These are phyloP conservation scores for Reticulitermes speratus DNA, from an alignment of 1,140 invertebrate genomes.

Conservation along the genomic window DNA sequence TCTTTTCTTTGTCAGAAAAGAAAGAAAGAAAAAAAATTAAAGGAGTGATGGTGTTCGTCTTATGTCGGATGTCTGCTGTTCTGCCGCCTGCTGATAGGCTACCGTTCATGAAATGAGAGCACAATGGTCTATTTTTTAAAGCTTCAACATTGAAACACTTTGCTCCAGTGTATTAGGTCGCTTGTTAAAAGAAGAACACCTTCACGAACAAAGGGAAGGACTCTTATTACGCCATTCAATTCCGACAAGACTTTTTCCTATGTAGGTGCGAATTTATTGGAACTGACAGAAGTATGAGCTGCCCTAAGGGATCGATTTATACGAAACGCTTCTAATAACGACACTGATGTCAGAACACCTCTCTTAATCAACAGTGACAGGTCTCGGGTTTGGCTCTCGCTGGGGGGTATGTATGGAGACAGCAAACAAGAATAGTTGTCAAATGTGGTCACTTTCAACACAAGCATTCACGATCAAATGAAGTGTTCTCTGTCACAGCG, in stretches of 20 bases:
- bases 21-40: neutral
- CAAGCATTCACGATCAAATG: too few species aligned
- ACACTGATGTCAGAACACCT: too few species aligned
- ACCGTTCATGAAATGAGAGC: neutral
- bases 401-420: neutral
- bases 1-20: neutral
- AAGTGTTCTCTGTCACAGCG: too few species aligned
- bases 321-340: neutral
- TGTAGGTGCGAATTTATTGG: neutral
- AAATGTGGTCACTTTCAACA: too few species aligned
- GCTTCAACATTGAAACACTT: constrained; percentile 12
- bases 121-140: constrained; percentile 3
- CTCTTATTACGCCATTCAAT: neutral
- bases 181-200: neutral
- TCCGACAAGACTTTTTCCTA: neutral
- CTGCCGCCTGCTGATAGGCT: neutral
- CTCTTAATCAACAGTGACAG: too few species aligned
- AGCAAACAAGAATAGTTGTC: too few species aligned
- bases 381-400: neutral
- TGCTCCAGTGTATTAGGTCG: neutral
- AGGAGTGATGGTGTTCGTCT: neutral
- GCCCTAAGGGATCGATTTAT: neutral
- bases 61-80: neutral
- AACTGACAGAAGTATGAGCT: neutral
- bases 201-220: neutral